Conservation (phyloP, 2,888 invertebrate species). For the Chloroclystis v-ata region DNA sequence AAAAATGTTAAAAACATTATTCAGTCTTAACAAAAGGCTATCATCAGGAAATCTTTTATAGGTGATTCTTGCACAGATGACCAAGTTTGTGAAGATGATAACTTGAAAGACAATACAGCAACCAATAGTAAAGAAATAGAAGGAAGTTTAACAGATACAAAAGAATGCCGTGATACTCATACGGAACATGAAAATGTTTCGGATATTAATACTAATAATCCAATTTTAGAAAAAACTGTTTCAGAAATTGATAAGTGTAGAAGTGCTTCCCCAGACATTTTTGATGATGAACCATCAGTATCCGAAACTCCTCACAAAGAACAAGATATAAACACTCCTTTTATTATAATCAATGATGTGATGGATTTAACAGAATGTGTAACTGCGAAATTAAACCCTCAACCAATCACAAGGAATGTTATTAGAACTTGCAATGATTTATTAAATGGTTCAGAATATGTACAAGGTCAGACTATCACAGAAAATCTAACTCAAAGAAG, state of each 20-base stretch:
- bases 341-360: conserved; percentile 20
- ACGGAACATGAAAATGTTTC: neutral
- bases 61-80: no score
- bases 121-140: no score
- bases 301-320: conserved; percentile 18
- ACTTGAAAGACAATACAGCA: no score
- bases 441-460: conserved; percentile 63
- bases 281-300: conserved; percentile 62
- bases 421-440: conserved; percentile 51
- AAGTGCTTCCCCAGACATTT: conserved; percentile 67
- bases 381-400: conserved; percentile 11
- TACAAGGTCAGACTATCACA: conserved; percentile 19
- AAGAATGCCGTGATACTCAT: neutral
- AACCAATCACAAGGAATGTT: conserved; percentile 34
- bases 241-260: conserved; percentile 31
- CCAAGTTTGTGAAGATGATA: no score
- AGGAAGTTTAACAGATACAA: neutral
- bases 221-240: conserved; percentile 13
- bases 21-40: conserved; percentile 22
- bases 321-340: conserved; percentile 5
- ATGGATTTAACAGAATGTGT: conserved; percentile 55
- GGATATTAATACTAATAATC: conserved; percentile 2
- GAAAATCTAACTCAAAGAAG: conserved; percentile 12
- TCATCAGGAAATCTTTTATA: neutral
- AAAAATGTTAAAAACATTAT: conserved; percentile 44